These are phyloP conservation scores for Rattus rattus DNA, from an alignment of 2,113 vertebrate genomes.

Conservation along the genomic window DNA sequence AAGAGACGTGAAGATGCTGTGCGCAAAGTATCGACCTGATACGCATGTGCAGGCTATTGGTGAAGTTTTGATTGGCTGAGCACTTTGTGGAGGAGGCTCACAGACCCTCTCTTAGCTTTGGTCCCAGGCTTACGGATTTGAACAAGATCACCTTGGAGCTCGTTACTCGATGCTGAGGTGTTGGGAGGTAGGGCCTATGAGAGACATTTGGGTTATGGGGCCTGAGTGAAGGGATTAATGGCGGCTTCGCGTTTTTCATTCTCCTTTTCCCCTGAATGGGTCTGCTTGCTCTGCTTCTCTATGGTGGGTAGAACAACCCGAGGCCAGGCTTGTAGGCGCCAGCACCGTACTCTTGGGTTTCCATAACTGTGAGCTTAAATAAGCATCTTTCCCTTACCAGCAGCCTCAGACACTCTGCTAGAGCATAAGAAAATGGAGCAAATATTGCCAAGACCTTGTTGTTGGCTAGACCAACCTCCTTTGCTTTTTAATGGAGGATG, in stretches of 20 bases:
- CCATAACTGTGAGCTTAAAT: neutral
- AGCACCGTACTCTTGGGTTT: neutral
- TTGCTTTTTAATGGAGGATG: constrained; percentile 6
- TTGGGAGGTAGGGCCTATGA: neutral
- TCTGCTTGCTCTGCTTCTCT: neutral
- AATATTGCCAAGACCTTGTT: neutral
- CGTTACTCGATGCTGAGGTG: neutral
- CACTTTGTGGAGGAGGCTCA: neutral
- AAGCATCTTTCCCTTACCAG: neutral
- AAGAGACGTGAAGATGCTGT: neutral
- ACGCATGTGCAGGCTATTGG: neutral
- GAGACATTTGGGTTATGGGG: neutral
- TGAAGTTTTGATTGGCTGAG: neutral
- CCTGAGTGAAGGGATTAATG: neutral
- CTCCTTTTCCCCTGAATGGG: too few species aligned
- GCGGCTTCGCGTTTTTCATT: neutral
- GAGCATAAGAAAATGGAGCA: neutral
- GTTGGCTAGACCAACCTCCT: neutral
- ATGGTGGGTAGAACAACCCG: neutral
- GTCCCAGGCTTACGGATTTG: neutral
- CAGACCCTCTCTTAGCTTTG: neutral
- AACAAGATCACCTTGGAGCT: neutral
- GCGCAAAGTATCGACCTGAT: neutral
- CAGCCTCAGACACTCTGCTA: neutral
- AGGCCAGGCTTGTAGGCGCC: neutral